phyloP scores from a whole-genome alignment of 2,797 vertebrate species.

The Bovichtus variegatus region DNA sequence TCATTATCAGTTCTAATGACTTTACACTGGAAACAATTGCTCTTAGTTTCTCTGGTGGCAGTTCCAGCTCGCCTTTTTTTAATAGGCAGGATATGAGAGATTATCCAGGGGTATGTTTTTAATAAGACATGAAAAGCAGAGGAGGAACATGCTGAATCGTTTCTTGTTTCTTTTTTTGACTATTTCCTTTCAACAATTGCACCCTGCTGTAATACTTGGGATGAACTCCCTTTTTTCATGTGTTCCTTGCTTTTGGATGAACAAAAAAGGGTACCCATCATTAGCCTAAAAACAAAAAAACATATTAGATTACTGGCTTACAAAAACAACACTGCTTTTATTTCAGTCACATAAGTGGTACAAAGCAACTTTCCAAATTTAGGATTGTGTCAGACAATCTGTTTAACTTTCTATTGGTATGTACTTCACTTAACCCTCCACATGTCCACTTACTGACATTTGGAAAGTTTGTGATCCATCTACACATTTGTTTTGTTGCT shows the following conservation, averaged over 20 bases:
- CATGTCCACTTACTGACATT: slow-evolving; percentile 43
- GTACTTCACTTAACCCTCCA: slow-evolving; percentile 27
- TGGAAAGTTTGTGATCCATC: slow-evolving; percentile 4
- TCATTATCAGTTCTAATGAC: slow-evolving; percentile 72
- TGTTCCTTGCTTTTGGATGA: slow-evolving; percentile 34
- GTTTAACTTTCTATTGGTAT: slow-evolving; percentile 31
- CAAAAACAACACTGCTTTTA: slow-evolving; percentile 18
- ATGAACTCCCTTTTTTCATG: slow-evolving; percentile 25
- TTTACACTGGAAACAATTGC: slow-evolving; percentile 77
- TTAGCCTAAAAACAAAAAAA: slow-evolving; percentile 23
- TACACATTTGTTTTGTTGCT: slow-evolving; percentile 33
- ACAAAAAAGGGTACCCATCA: not conserved
- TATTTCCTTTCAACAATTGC: slow-evolving; percentile 44
- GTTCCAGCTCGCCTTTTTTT: slow-evolving; percentile 56
- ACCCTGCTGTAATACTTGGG: not conserved
- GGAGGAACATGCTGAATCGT: slow-evolving; percentile 38
- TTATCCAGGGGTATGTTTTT: slow-evolving; percentile 77
- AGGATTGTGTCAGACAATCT: slow-evolving; percentile 28
- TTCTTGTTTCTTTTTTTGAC: slow-evolving; percentile 27
- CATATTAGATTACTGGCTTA: slow-evolving; percentile 29
- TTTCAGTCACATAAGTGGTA: slow-evolving; percentile 11
- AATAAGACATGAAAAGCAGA: slow-evolving; percentile 74
- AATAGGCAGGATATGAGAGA: slow-evolving; percentile 77
- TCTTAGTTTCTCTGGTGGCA: slow-evolving; percentile 61
- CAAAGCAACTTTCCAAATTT: slow-evolving; percentile 9